phyloP scores from a whole-genome alignment of 2,113 vertebrate genomes.

The Pelmatolapia mariae region DNA sequence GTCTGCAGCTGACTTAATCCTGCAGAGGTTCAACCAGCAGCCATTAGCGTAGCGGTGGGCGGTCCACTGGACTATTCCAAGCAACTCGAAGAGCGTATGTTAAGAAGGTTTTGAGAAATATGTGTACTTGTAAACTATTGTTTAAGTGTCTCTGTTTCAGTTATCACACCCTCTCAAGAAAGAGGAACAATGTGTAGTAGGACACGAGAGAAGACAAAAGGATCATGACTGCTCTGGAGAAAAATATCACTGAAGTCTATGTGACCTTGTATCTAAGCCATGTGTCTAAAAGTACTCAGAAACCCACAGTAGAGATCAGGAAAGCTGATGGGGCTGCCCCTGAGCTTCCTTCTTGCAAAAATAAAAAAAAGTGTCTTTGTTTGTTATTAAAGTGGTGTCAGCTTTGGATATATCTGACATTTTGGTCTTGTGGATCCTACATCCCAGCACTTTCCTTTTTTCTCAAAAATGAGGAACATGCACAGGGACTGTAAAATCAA shows the following conservation, averaged over 20 bases:
- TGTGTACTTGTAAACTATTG: not conserved
- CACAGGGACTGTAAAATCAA: not conserved
- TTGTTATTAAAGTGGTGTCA: not conserved
- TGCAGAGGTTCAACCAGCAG: not conserved
- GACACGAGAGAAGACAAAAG: not conserved
- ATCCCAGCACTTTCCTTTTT: not conserved
- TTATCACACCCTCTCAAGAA: not conserved
- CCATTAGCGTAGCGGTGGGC: not conserved
- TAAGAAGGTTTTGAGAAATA: not conserved
- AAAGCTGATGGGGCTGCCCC: not conserved
- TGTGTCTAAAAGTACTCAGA: not conserved
- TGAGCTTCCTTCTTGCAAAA: not conserved
- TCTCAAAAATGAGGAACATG: not conserved
- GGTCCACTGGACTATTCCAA: not conserved
- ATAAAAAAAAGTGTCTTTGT: not conserved
- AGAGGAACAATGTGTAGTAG: accelerated
- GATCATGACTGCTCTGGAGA: not conserved
- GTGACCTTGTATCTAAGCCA: not conserved
- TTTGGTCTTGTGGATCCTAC: not conserved
- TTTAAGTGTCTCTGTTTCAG: not conserved
- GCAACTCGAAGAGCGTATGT: not conserved
- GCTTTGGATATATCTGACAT: not conserved
- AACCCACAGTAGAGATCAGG: not conserved
- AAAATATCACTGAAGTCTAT: not conserved
- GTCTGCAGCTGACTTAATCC: not conserved